Percentiles rank a stretch among this genome's conserved stretches.
These are phyloP conservation scores for Acanthosepion esculentum DNA, from an alignment of 2,888 invertebrate genomes.

Conservation along the genomic window DNA sequence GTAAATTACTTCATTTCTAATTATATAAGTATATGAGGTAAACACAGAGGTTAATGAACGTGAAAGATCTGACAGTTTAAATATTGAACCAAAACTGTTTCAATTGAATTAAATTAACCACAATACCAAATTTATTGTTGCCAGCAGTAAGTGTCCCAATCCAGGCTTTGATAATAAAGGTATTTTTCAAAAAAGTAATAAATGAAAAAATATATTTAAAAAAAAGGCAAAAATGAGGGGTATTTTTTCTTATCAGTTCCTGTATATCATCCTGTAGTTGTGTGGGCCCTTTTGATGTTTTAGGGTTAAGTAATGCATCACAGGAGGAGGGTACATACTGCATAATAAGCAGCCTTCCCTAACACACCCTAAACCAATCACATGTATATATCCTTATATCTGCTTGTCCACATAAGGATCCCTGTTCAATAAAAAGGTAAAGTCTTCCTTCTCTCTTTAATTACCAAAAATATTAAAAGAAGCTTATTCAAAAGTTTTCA, in stretches of 20 bases:
- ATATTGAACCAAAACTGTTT: neutral
- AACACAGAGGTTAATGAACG: too few species aligned
- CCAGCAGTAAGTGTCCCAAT: neutral
- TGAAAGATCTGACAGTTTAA: too few species aligned
- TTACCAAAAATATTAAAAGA: neutral
- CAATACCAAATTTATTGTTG: neutral
- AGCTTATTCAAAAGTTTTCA: neutral
- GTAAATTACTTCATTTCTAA: too few species aligned
- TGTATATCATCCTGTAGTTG: neutral
- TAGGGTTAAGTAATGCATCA: neutral
- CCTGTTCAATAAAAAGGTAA: neutral
- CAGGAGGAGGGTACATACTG: neutral
- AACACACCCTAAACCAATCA: neutral
- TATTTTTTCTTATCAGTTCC: neutral
- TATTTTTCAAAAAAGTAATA: neutral
- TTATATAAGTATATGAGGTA: too few species aligned
- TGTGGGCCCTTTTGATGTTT: constrained; percentile 10
- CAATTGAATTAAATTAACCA: neutral
- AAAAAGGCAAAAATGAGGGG: neutral
- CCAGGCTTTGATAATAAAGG: neutral
- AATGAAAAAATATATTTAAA: neutral
- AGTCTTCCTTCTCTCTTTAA: neutral
- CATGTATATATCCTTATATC: neutral
- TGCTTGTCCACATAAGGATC: neutral
- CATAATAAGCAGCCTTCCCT: neutral